A percentile compares a stretch with the other conserved stretches of the same genome.
Evolutionary conservation across 2,113 vertebrate genomes (phyloP).

Genomic region (Equus przewalskii): DNA sequence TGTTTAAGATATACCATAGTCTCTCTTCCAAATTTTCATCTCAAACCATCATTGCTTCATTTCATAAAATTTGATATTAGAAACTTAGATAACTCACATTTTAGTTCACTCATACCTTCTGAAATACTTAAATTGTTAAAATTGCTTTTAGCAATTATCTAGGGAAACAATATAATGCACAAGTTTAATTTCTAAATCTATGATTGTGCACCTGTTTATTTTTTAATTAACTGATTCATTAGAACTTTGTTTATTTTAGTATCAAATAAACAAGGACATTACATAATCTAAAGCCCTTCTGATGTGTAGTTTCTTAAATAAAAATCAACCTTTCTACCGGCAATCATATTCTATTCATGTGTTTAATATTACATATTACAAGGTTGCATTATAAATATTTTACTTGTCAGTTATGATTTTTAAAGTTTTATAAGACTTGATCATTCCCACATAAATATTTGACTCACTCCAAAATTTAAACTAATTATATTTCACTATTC

Average conservation of each 20-base stretch:
- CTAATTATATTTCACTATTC: not conserved
- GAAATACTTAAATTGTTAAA: not conserved
- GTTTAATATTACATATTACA: conserved; percentile 73
- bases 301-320: not conserved
- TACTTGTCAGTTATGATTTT: conserved; percentile 74
- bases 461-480: conserved; percentile 31
- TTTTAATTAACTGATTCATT: not conserved
- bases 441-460: conserved; percentile 65
- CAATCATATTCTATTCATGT: conserved; percentile 10
- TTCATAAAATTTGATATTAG: not conserved
- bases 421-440: conserved; percentile 71
- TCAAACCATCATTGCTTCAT: not conserved
- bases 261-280: not conserved
- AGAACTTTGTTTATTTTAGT: not conserved
- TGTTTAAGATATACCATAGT: not conserved
- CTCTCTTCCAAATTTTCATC: not conserved
- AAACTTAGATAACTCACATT: not conserved
- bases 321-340: conserved; percentile 12
- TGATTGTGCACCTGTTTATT: not conserved
- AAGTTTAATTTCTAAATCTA: not conserved
- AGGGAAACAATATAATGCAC: not conserved
- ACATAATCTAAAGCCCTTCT: not conserved
- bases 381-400: conserved; percentile 77
- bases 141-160: not conserved
- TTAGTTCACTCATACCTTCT: not conserved